Percentiles rank a stretch among this genome's conserved stretches.
These are phyloP conservation scores for Biston betularia DNA, from an alignment of 2,888 invertebrate genomes.

Conservation along the genomic window DNA sequence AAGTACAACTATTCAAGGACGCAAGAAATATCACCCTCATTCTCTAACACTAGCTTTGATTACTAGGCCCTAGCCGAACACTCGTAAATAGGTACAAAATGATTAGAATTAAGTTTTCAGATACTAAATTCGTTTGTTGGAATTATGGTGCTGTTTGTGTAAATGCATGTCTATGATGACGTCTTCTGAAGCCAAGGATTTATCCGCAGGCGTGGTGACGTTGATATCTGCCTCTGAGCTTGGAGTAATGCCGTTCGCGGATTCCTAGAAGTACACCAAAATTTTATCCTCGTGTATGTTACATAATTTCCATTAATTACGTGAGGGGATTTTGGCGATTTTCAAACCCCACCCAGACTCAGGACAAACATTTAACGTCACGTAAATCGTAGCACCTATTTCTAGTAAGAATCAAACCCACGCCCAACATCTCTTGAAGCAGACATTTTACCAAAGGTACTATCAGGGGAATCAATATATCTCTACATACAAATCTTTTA, in stretches of 20 bases:
- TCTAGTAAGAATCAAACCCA: no score
- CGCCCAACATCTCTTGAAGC: no score
- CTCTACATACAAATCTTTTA: no score
- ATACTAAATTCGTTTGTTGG: slow-evolving; percentile 63
- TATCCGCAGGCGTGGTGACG: slow-evolving; percentile 72
- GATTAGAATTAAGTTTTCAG: slow-evolving; percentile 15
- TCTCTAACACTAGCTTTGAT: neutral
- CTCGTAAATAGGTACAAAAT: slow-evolving; percentile 17
- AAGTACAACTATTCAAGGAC: no score
- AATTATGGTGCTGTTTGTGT: slow-evolving; percentile 61
- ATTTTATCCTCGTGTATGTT: neutral
- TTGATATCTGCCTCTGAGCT: slow-evolving; percentile 79
- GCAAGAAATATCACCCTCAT: no score
- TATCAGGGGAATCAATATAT: no score
- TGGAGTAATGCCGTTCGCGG: slow-evolving; percentile 76
- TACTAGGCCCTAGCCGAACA: neutral
- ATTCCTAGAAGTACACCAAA: slow-evolving; percentile 50
- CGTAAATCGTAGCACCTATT: no score
- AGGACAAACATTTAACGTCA: no score
- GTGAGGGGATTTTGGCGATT: no score
- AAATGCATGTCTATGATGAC: slow-evolving; percentile 87
- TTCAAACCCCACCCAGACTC: no score
- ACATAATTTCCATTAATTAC: no score
- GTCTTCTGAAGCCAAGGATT: slow-evolving; percentile 82
- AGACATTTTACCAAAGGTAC: no score